Conservation (phyloP, 2,113 vertebrate species). For the Patagioenas fasciata region DNA sequence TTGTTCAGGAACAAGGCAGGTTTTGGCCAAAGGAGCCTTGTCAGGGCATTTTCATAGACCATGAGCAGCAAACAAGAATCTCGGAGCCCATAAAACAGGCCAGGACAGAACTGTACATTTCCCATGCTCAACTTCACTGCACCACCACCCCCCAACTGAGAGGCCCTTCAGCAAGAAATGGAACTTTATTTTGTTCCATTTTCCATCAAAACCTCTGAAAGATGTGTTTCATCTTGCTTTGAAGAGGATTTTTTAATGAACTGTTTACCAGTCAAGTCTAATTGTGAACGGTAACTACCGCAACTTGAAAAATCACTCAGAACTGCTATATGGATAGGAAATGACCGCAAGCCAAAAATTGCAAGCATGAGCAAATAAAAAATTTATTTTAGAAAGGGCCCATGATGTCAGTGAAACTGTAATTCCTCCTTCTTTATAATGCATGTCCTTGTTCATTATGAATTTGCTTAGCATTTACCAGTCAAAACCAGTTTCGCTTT, state of each 20-base stretch:
- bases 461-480: neutral
- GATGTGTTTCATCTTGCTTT: conserved; percentile 29
- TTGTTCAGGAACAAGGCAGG: neutral
- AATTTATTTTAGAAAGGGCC: neutral
- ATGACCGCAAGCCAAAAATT: conserved; percentile 35
- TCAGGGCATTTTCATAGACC: neutral
- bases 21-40: neutral
- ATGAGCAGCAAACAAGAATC: accelerated
- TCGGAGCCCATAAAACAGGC: neutral
- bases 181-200: neutral
- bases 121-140: neutral
- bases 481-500: neutral
- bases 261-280: conserved; percentile 44
- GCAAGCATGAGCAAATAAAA: neutral
- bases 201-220: neutral
- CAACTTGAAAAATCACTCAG: conserved; percentile 29
- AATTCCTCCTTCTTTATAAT: neutral
- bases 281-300: neutral
- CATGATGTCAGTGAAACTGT: neutral
- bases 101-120: neutral
- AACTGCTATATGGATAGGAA: conserved; percentile 25
- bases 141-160: neutral
- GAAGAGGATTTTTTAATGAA: conserved; percentile 46
- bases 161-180: neutral
- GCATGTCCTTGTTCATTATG: neutral